Conservation (phyloP, 2,888 invertebrate genomes). For the Troilus luridus region DNA sequence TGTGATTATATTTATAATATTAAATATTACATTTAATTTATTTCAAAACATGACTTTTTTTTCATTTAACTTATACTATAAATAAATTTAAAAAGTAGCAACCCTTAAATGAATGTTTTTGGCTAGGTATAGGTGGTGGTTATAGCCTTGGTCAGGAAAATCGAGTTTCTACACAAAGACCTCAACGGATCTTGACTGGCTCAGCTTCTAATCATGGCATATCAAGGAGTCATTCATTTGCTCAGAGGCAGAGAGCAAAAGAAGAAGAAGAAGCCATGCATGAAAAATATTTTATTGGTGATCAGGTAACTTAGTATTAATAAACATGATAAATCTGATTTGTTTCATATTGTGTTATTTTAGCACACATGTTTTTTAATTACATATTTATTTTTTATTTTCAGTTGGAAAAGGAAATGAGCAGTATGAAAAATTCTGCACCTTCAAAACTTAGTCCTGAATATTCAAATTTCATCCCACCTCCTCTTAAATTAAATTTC, state of each 20-base stretch:
- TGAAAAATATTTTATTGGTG: constrained; percentile 78
- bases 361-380: background rate
- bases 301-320: constrained; percentile 48
- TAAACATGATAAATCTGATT: background rate
- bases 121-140: constrained; percentile 66
- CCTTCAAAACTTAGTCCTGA: constrained; percentile 66
- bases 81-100: too few relatives aligned
- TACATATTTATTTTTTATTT: constrained; percentile 40
- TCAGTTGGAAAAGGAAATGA: constrained; percentile 63
- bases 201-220: constrained; percentile 65
- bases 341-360: background rate
- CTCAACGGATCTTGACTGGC: constrained; percentile 64
- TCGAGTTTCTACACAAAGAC: constrained; percentile 65
- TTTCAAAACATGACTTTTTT: too few relatives aligned
- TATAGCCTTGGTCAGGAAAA: constrained; percentile 67
- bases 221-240: constrained; percentile 67
- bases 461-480: constrained; percentile 67
- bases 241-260: constrained; percentile 65
- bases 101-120: background rate
- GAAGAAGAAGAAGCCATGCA: constrained; percentile 85
- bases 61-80: too few relatives aligned
- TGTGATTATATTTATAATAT: too few relatives aligned
- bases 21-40: too few relatives aligned
- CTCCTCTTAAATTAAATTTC: constrained; percentile 64
- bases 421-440: constrained; percentile 60